A percentile compares a stretch with the other conserved stretches of the same genome.
phyloP scores from a whole-genome alignment of 37 sponge, comb jelly and placozoan genomes.

The Spongilla lacustris region DNA sequence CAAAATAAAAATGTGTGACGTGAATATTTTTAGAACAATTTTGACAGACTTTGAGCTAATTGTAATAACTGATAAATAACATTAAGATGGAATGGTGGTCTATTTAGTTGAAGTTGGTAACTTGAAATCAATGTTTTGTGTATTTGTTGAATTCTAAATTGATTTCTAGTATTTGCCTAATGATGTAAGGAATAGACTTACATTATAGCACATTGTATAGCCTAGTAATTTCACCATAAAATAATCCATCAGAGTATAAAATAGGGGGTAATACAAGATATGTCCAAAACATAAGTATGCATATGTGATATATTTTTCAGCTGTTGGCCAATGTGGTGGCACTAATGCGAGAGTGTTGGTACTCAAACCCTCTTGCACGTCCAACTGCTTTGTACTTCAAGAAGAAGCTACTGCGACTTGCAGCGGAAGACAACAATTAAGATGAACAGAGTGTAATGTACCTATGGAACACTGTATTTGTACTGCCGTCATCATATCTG shows the following conservation, averaged over 20 bases:
- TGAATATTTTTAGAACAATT: too few relatives aligned
- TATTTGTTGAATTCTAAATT: too few relatives aligned
- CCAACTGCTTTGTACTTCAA: constrained; percentile 74
- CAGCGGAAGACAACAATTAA: constrained; percentile 17
- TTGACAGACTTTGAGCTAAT: too few relatives aligned
- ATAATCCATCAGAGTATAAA: not conserved
- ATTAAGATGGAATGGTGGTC: too few relatives aligned
- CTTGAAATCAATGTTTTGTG: too few relatives aligned
- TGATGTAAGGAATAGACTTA: too few relatives aligned
- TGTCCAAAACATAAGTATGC: not conserved
- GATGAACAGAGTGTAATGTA: not conserved
- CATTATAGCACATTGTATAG: too few relatives aligned
- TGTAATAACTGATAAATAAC: too few relatives aligned
- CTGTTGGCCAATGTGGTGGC: constrained; percentile 41
- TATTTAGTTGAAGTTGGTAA: too few relatives aligned
- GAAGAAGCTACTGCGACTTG: constrained; percentile 55
- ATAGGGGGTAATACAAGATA: not conserved
- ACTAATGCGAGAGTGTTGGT: constrained; percentile 85
- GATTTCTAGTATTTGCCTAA: too few relatives aligned
- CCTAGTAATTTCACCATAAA: not conserved
- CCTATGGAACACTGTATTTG: constrained; percentile 3
- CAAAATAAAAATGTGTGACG: too few relatives aligned
- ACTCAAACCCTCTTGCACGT: constrained; percentile 56
- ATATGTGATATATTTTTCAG: constrained; percentile 6
- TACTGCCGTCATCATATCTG: too few relatives aligned